Evolutionary conservation across 1,140 invertebrate genomes (phyloP).

Genomic region (Melipona quadrifasciata): DNA sequence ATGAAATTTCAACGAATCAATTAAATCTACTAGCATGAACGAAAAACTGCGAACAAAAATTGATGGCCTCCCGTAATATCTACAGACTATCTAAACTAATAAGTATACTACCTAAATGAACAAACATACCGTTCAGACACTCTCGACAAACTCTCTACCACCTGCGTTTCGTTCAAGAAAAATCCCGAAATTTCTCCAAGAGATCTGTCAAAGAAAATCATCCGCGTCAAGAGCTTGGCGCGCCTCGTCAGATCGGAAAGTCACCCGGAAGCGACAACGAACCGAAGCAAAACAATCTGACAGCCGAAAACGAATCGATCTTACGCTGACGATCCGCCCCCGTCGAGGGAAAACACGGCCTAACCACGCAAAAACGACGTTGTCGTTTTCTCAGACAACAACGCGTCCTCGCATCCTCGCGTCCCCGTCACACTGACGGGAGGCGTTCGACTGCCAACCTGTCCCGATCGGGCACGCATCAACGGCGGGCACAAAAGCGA

Average conservation of each 20-base stretch:
- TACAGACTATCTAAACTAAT: too few species aligned
- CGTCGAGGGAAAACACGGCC: constrained; percentile 1
- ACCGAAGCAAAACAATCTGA: not conserved
- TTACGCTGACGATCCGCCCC: not conserved
- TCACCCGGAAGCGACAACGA: not conserved
- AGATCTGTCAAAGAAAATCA: not conserved
- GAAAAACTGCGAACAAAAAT: too few species aligned
- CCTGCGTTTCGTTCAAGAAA: too few species aligned
- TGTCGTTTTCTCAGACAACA: constrained; percentile 48
- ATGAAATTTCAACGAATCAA: too few species aligned
- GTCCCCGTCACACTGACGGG: not conserved
- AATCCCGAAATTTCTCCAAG: not conserved
- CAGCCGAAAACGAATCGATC: constrained; percentile 13
- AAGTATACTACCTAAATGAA: too few species aligned
- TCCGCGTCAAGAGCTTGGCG: too few species aligned
- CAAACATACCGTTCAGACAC: too few species aligned
- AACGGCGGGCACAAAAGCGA: not conserved
- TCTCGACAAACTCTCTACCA: too few species aligned
- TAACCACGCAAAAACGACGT: too few species aligned
- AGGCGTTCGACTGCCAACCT: not conserved
- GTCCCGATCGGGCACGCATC: not conserved
- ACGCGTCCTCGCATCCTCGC: not conserved
- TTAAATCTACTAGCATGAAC: too few species aligned
- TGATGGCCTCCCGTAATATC: too few species aligned
- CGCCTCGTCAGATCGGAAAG: not conserved